A percentile compares a stretch with the other conserved stretches of the same genome.
Evolutionary conservation across 2,113 vertebrate species (phyloP).

Genomic region (Triplophysa dalaica): DNA sequence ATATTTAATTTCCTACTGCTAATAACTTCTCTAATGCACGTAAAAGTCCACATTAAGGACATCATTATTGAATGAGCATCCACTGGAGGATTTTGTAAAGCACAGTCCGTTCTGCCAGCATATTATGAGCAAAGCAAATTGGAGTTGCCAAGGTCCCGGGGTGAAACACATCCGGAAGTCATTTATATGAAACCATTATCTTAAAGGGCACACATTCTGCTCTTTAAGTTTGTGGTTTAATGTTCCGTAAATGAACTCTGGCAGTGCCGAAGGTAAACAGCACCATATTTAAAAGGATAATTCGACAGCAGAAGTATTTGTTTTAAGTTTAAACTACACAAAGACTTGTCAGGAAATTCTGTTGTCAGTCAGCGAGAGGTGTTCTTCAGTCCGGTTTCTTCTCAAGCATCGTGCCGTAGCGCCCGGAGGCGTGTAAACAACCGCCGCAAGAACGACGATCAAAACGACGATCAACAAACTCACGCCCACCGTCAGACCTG

Average conservation of each 20-base stretch:
- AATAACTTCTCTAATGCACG: too few relatives aligned
- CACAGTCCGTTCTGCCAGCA: too few relatives aligned
- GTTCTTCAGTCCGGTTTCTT: constrained; percentile 30
- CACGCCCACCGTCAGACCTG: constrained; percentile 40
- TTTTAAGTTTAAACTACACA: too few relatives aligned
- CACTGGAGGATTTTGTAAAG: too few relatives aligned
- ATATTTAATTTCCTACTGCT: too few relatives aligned
- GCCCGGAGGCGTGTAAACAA: constrained; percentile 42
- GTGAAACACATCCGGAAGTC: not conserved
- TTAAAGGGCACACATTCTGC: not conserved
- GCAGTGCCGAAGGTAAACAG: too few relatives aligned
- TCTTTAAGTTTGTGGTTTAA: not conserved
- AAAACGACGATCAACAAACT: constrained; percentile 30
- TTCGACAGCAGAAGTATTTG: too few relatives aligned
- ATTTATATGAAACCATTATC: not conserved
- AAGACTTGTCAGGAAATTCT: constrained; percentile 11
- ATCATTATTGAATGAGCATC: too few relatives aligned
- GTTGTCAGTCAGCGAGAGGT: constrained; percentile 29
- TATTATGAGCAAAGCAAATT: not conserved
- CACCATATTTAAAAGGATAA: too few relatives aligned
- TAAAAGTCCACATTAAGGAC: too few relatives aligned
- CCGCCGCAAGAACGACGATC: constrained; percentile 30
- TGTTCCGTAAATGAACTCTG: not conserved
- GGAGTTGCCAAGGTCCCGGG: too few relatives aligned
- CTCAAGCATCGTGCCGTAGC: constrained; percentile 17